Base-by-base conservation (phyloP, 2,888 invertebrate genomes). In the Atrina japonica region DNA sequence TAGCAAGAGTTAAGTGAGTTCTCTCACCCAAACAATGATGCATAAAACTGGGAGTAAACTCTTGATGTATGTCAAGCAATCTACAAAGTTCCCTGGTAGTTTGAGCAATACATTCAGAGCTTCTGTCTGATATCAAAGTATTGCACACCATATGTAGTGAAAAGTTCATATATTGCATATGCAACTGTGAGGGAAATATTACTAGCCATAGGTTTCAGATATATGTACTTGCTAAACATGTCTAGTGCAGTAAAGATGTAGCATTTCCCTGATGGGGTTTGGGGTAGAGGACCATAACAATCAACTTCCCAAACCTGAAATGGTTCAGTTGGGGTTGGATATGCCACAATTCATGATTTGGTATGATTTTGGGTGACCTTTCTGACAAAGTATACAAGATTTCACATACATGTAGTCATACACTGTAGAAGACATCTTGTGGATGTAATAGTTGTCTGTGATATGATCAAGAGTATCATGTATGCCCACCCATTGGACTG, bases 241-340 rank as follows among this genome's bases (percentile, higher is more conserved):
- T 66, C 56, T 5, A 72, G 40, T 16, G 78, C 72, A n/a, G 76
- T 78, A 27, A 78, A 74, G 23, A 78, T 35, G 35, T 75, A 79
- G 1, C 55, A 18, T 69, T 66, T 25, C n/a, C n/a, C n/a, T n/a
- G n/a, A n/a, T n/a, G n/a, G n/a, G n/a, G n/a, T n/a, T n/a, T n/a
- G n/a, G n/a, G 75, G 70, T 23, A 77, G 27, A 1, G 71, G 69
- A 18, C 71, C 75, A 61, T 73, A 78, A 21, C 73, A 30, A 59
- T 78, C 78, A 53, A 76, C 66, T 41, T 73, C 50, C 76, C 78
- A 74, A 55, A 76, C 78, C 11, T 71, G 49, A 61, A 78, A 78
- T 47, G 72, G 74, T n/a, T 27, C 58, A 16, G 5, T 41, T 14
- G 74, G 70, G 2, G 67, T 75, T 16, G 70, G 72, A 50, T 70